Conservation (phyloP, 2,113 vertebrate species). For the Aix galericulata region DNA sequence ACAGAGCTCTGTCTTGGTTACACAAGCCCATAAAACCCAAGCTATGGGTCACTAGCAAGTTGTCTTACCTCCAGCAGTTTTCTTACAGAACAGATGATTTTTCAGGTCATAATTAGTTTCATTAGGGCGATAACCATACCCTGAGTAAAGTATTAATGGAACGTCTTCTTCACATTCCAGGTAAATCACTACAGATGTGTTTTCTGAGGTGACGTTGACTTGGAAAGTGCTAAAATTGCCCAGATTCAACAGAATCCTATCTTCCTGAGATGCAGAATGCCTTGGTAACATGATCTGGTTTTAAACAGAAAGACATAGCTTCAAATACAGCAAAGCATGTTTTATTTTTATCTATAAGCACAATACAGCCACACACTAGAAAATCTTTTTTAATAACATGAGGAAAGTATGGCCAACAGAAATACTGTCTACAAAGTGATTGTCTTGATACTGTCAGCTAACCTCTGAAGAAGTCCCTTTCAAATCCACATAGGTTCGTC, state of each 20-base stretch:
- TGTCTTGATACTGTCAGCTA: background rate
- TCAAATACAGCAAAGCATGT: background rate
- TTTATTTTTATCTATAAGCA: background rate
- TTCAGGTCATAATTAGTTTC: conserved; percentile 79
- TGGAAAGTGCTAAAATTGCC: conserved; percentile 81
- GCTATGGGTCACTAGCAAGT: background rate
- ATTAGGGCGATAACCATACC: conserved; percentile 83
- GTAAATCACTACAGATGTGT: conserved; percentile 85
- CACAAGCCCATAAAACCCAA: background rate
- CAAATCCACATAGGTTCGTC: background rate
- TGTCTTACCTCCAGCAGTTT: conserved; percentile 76
- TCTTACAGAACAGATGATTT: conserved; percentile 74
- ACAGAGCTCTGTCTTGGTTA: background rate
- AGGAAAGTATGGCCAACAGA: background rate
- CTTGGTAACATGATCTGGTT: conserved; percentile 87
- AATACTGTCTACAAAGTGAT: background rate
- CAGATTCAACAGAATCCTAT: conserved; percentile 81
- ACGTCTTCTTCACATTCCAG: conserved; percentile 82
- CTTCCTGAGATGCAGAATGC: conserved; percentile 58
- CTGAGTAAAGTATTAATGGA: conserved; percentile 83
- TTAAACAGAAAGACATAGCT: background rate
- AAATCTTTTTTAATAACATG: background rate
- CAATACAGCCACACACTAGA: background rate
- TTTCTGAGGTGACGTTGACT: conserved; percentile 82
- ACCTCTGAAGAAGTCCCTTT: background rate